Evolutionary conservation across 2,888 invertebrate genomes (phyloP), one percentile per base, ranked within the genome.

Genomic region (Heliconius charithonia): DNA sequence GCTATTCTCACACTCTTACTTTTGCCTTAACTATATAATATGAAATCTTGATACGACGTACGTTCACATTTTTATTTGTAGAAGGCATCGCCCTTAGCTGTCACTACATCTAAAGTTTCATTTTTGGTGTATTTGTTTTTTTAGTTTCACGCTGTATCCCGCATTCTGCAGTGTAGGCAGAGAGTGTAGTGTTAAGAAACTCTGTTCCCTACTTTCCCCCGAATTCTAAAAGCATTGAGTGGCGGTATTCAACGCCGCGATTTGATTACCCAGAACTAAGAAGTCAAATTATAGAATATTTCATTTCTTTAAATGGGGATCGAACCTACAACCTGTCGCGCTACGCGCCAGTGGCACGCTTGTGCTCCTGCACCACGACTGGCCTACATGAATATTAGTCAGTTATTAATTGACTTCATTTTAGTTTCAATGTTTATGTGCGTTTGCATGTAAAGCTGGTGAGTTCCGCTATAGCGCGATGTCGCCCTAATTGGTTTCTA

Each of bases 1-100:
- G 77, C 77, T 73, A 65, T 80, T 84, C 84, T 73, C 84, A 84
- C 82, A 84, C 84, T 84, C 82, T 84, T 84, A 84, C 84, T 84
- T 84, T 84, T 78, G 76, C 77, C 67, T 63, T 69, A 69, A 79
- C 75, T 78, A 77, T 78, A 77, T 81, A 77, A 81, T 80, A 79
- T 72, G 72, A 75, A 65, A 70, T 77, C 88, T 85, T 82, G 78
- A 78, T 69, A 41, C 4, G n/a, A 75, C 75, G 72, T 22, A 67
- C 80, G 80, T 80, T 27, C 32, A 75, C 27, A 63, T n/a, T 67
- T 66, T 65, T 25, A 41, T 59, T 72, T 72, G 9, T 13, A 16
- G n/a, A 72, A 37, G 69, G 16, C 72, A 59, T 72, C 59, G 32
- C 56, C 72, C 72, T 59, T 59, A 59, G 25, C 56, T 59, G 56